phyloP scores from a whole-genome alignment of 2,888 invertebrate genomes.

The Dicycla oo region DNA sequence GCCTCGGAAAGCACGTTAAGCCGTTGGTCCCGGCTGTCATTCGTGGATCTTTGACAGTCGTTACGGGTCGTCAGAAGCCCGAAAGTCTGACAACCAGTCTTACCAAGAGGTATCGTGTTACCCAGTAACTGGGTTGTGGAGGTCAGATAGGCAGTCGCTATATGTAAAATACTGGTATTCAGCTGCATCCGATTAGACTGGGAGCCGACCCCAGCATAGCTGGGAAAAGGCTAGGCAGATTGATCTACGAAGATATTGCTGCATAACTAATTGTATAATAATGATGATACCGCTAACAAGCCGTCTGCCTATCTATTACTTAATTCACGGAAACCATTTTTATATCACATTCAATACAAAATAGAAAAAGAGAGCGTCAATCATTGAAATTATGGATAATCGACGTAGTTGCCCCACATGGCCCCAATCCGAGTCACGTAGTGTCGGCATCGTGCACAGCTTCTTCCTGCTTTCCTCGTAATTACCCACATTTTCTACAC shows the following conservation, averaged over 20 bases:
- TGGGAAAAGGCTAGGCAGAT: no score
- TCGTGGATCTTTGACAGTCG: no score
- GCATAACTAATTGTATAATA: conserved; percentile 6
- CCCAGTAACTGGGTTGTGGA: no score
- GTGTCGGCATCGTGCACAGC: conserved; percentile 32
- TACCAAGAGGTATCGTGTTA: no score
- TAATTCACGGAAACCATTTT: conserved; percentile 43
- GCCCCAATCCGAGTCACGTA: conserved; percentile 57
- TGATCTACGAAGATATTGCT: not conserved
- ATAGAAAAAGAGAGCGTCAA: conserved; percentile 47
- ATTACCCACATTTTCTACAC: conserved; percentile 55
- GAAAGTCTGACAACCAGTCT: no score
- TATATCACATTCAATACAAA: conserved; percentile 39
- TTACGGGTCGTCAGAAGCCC: no score
- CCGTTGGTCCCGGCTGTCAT: no score
- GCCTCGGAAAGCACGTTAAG: no score
- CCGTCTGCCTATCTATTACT: conserved; percentile 15
- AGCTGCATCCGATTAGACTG: no score
- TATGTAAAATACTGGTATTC: no score
- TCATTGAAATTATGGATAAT: conserved; percentile 44
- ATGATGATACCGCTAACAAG: conserved; percentile 26
- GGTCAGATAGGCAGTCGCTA: no score
- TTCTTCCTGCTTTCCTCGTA: conserved; percentile 59
- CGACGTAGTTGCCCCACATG: conserved; percentile 48
- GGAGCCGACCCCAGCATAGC: no score